Conservation (phyloP, 2,797 vertebrate species). For the Myotis myotis region DNA sequence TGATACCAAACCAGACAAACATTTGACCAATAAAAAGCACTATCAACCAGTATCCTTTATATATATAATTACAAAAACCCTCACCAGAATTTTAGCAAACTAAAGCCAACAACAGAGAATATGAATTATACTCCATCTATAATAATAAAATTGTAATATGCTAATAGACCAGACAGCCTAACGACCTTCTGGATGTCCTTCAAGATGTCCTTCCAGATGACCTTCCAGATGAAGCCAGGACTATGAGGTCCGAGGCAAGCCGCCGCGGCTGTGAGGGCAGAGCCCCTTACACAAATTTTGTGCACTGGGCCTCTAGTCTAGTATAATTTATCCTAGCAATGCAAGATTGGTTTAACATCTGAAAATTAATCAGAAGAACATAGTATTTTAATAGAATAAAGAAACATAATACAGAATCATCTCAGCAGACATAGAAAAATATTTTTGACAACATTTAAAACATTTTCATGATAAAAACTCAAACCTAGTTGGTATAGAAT, state of each 20-base stretch:
- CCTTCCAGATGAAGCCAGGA: no score
- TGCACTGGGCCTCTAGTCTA: no score
- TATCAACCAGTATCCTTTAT: background rate
- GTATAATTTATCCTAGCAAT: background rate
- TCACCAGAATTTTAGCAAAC: background rate
- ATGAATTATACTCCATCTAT: background rate
- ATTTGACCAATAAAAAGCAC: background rate
- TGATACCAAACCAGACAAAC: background rate
- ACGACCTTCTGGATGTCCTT: no score
- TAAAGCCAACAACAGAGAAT: background rate
- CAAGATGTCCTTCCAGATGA: no score
- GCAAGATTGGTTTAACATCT: background rate
- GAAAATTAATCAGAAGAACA: background rate
- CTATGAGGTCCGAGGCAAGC: no score
- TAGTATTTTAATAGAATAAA: background rate
- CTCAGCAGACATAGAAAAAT: background rate
- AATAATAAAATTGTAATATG: no score
- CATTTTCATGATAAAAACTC: background rate
- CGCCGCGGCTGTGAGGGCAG: fast-evolving
- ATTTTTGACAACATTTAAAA: background rate
- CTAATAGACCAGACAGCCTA: no score
- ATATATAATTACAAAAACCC: background rate
- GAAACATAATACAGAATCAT: background rate
- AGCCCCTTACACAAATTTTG: no score
- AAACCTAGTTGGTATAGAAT: background rate